These are phyloP conservation scores for Elaphurus davidianus DNA, from an alignment of 2,113 vertebrate genomes.

Conservation along the genomic window DNA sequence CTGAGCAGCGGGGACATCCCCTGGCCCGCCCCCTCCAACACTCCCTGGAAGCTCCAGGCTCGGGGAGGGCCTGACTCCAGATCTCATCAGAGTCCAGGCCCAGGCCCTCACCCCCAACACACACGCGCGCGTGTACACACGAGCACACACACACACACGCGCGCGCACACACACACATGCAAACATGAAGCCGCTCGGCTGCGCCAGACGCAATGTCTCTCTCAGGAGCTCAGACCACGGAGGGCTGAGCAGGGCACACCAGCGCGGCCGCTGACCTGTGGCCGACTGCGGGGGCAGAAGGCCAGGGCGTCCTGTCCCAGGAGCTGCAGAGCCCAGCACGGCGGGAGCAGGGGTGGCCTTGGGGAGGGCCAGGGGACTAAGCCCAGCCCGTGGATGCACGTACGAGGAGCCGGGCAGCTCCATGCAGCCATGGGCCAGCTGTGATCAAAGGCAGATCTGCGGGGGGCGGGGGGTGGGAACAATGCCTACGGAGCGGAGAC, in stretches of 20 bases:
- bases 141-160: background rate
- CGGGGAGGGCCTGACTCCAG: background rate
- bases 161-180: rapidly evolving
- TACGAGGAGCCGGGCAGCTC: background rate
- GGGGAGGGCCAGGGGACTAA: background rate
- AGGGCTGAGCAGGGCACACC: background rate
- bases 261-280: background rate
- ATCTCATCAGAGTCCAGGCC: background rate
- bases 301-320: background rate
- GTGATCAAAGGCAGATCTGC: background rate
- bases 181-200: background rate
- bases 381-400: no score
- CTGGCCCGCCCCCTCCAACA: background rate
- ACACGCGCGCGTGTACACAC: rapidly evolving
- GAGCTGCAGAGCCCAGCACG: no score
- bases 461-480: background rate
- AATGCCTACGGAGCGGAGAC: background rate
- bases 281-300: rapidly evolving
- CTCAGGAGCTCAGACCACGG: background rate
- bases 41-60: background rate
- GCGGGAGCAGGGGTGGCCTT: background rate
- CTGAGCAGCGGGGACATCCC: background rate
- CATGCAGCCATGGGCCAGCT: background rate
- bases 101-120: rapidly evolving
- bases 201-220: background rate